Evolutionary conservation across 2,797 vertebrate genomes (phyloP).

Genomic region (Darevskia nairensis): DNA sequence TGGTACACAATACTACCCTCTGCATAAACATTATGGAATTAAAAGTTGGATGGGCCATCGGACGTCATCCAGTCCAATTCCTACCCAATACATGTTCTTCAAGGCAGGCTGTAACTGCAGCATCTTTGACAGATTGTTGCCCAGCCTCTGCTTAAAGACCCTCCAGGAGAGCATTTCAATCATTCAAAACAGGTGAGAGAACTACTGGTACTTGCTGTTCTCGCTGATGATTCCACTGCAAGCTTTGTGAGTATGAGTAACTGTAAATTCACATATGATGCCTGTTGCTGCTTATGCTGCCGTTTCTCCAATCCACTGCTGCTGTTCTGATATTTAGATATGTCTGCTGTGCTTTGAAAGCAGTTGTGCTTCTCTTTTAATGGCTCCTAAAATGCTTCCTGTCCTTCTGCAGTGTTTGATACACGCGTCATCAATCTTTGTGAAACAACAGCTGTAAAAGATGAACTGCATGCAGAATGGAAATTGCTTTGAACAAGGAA

Average conservation of each 20-base stretch:
- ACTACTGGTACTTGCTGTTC: background rate
- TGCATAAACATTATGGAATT: conserved; percentile 2
- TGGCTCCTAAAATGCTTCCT: background rate
- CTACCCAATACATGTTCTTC: background rate
- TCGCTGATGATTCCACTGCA: conserved; percentile 45
- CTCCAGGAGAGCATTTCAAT: background rate
- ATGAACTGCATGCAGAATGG: conserved; percentile 1
- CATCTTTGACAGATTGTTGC: background rate
- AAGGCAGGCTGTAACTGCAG: background rate
- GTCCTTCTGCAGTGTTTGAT: background rate
- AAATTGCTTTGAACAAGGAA: conserved; percentile 14
- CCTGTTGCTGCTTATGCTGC: background rate
- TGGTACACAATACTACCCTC: background rate
- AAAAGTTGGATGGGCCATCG: too few relatives aligned
- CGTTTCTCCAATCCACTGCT: background rate
- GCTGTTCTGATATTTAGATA: background rate
- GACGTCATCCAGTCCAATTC: too few relatives aligned
- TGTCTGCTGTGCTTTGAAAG: background rate
- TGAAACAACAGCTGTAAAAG: conserved; percentile 9
- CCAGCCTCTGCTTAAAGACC: background rate
- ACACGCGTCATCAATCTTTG: background rate
- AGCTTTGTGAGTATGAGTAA: background rate
- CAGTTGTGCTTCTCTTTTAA: background rate
- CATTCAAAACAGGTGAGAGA: background rate
- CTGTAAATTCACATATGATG: conserved; percentile 1